phyloP scores from a whole-genome alignment of 2,888 invertebrate species.

The Platycnemis pennipes region DNA sequence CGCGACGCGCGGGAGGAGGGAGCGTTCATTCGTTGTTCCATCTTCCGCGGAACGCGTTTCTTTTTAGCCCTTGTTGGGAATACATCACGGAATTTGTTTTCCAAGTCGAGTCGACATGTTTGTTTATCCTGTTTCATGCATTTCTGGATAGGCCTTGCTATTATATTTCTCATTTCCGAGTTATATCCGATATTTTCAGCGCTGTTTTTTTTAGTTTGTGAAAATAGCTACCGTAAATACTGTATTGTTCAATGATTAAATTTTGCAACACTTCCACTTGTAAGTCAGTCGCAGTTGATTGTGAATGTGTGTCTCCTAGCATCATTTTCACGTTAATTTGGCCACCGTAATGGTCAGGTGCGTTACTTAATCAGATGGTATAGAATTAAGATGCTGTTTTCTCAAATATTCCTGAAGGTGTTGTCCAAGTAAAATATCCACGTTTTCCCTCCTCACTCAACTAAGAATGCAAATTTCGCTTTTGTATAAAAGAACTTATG shows the following conservation, averaged over 20 bases:
- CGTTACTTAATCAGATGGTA: too few species aligned
- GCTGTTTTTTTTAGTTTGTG: neutral
- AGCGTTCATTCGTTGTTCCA: neutral
- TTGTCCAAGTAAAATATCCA: too few species aligned
- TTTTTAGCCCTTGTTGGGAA: neutral
- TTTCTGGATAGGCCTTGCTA: neutral
- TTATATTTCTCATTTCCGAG: neutral
- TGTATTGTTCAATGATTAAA: too few species aligned
- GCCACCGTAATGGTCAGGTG: too few species aligned
- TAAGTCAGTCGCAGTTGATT: too few species aligned
- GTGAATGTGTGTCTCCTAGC: too few species aligned
- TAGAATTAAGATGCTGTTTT: too few species aligned
- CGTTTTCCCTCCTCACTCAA: too few species aligned
- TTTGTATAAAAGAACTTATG: neutral
- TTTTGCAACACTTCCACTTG: too few species aligned
- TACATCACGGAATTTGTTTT: neutral
- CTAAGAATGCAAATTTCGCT: too few species aligned
- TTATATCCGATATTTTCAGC: neutral
- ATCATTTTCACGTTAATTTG: too few species aligned
- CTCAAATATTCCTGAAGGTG: too few species aligned
- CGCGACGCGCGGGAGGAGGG: neutral
- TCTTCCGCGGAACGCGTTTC: neutral
- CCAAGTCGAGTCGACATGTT: neutral
- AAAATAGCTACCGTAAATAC: neutral
- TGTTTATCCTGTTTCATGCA: neutral